Base-by-base conservation (phyloP, 1,140 invertebrate species). In the Lucilia sericata region DNA sequence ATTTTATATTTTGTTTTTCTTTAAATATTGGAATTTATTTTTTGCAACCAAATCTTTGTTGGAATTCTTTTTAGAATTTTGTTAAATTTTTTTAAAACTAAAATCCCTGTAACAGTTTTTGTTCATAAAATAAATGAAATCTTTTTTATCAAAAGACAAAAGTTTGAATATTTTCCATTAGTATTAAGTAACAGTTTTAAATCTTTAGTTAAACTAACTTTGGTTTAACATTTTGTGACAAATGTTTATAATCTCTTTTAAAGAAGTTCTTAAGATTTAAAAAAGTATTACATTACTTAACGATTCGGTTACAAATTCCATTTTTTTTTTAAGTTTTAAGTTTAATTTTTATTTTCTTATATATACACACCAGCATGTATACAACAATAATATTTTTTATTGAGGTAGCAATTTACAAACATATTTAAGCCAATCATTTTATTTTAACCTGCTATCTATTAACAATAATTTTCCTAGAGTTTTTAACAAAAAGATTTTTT, bases 401-500 rank as follows among this genome's bases (percentile, higher is more conserved):
- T 80, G 76, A 80, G 76, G 76, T 80, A 80, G 76, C 47, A 80
- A 30, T 80, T 80, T 21, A 80, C 76, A 80, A 80, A 80, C 36
- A 80, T 30, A 30, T 51, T 70, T 82, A 42, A 82, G 55, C 13
- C 51, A 82, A 51, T 49, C 9, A 36, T 25, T 70, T 82, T 42
- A 55, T 47, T 19, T 21, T 34, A 8, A 36, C 34, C 42, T 42
- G 2, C 5, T 42, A 3, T 82, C 17, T 55, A 21, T 70, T n/a
- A 19, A 70, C 7, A 21, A 70, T 70, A 21, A 25, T 70, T 70
- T 70, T n/a, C 14, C 55, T n/a, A 60, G 7, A 70, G n/a, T 70
- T 70, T 70, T 65, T 14, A n/a, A 14, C 17, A 70, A 70, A 5
- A 60, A 60, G 3, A 60, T n/a, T 60, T 60, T 60, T 0, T 14